Base-by-base conservation (phyloP, 2,888 invertebrate species). In the Caenorhabditis sinica region DNA sequence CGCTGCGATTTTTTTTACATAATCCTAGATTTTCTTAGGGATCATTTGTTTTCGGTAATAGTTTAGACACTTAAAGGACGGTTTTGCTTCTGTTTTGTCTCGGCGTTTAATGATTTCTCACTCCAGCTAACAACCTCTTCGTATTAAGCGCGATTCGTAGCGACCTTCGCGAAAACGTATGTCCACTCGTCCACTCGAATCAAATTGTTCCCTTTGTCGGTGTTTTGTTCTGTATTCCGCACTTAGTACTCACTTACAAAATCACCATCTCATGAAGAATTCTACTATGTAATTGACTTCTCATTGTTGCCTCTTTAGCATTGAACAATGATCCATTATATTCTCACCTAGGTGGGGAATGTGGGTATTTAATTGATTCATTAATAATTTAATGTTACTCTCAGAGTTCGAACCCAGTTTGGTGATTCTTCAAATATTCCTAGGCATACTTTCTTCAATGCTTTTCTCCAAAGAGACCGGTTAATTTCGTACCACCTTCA, bases 191-290 rank as follows among this genome's bases (percentile, higher is more conserved):
- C 68, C 40, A 25, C 60, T 60, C 20, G 51, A 61, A 36, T 45
- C 61, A 61, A 40, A 40, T 45, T 36, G n/a, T 43, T n/a, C 11
- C 40, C 68, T 61, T 76, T 76, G 76, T 60, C 76, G 68, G 76
- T 11, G 63, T 36, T n/a, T 17, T 15, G 23, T 33, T 17, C 20
- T n/a, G 43, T 28, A 23, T 23, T 20, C n/a, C 25, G 13, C 43
- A 73, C 63, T 60, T 36, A 36, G n/a, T 51, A 61, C 43, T 36
- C 36, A 33, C 30, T 53, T 23, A 51, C 68, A 3, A 23, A 51
- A 68, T 15, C 68, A 68, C 36, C 30, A 49, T 51, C 33, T 71
- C 63, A 71, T 77, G 20, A 43, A 68, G 69, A 49, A 76, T 76
- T 58, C 65, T n/a, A 25, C 25, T 1, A 13, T 56, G 36, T 76